Conservation (phyloP, 2,888 invertebrate species). For the Ichneumoninae sp. region DNA sequence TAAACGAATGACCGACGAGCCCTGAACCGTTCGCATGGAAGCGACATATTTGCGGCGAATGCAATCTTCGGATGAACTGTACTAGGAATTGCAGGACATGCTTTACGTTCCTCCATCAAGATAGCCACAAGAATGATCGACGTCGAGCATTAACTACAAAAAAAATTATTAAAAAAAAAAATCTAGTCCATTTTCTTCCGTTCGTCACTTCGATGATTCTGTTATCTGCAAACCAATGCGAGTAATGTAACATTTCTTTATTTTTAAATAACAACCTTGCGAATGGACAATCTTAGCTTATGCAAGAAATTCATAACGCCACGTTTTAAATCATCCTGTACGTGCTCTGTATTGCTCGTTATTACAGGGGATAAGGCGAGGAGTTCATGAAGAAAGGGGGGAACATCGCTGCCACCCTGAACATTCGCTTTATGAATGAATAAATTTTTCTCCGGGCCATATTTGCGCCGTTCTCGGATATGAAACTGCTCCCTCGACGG, state of each 20-base stretch:
- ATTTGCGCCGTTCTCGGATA: constrained; percentile 53
- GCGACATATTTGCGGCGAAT: constrained; percentile 19
- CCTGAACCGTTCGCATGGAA: constrained; percentile 9
- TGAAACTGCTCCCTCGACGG: constrained; percentile 52
- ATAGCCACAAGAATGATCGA: background rate
- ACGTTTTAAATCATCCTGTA: constrained; percentile 5
- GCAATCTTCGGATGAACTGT: background rate
- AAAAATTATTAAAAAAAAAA: background rate
- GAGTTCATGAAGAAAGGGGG: constrained; percentile 20
- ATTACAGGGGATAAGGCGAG: constrained; percentile 15
- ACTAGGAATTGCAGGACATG: background rate
- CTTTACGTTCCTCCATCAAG: background rate
- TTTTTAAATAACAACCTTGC: background rate
- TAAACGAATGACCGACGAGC: constrained; percentile 31
- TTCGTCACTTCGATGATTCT: background rate
- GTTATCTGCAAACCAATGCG: background rate
- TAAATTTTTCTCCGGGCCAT: constrained; percentile 47
- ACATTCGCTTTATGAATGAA: constrained; percentile 60
- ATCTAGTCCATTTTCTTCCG: background rate
- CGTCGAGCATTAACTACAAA: background rate
- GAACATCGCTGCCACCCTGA: constrained; percentile 22
- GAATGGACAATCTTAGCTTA: no score
- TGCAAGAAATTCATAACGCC: background rate
- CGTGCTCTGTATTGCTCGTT: constrained; percentile 10
- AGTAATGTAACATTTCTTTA: no score